Percentiles rank a stretch among this genome's conserved stretches.
Evolutionary conservation across 2,797 vertebrate genomes (phyloP).

Genomic region (Kryptopterus vitreolus): DNA sequence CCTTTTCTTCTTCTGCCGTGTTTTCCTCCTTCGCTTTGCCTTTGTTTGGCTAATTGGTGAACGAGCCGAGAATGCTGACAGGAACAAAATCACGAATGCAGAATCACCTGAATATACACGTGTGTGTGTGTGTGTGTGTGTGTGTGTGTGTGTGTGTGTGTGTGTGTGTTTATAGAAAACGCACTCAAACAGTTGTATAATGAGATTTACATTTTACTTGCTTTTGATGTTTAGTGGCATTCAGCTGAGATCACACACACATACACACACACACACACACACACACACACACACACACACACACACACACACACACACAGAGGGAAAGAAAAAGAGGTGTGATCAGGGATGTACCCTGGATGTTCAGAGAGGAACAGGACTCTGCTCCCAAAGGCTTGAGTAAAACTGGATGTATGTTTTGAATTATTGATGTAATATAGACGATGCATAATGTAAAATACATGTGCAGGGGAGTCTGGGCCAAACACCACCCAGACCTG

Average conservation of each 20-base stretch:
- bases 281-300: conserved; percentile 42
- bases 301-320: no score
- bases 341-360: conserved; percentile 57
- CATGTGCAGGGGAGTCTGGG: conserved; percentile 55
- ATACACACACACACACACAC: conserved; percentile 33
- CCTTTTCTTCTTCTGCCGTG: conserved; percentile 16
- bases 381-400: conserved; percentile 54
- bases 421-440: conserved; percentile 67
- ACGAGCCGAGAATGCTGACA: no score
- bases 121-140: no score
- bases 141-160: no score
- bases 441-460: conserved; percentile 67
- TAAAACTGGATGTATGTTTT: conserved; percentile 64
- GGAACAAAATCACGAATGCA: no score
- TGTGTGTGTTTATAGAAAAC: no score
- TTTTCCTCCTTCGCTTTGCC: conserved; percentile 32
- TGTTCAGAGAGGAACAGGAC: conserved; percentile 61
- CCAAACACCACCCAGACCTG: conserved; percentile 43
- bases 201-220: background rate
- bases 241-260: conserved; percentile 30
- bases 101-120: no score
- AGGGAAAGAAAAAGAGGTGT: no score
- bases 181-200: no score
- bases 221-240: conserved; percentile 15
- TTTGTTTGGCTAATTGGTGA: conserved; percentile 52